Evolutionary conservation across 2,888 invertebrate species (phyloP).

Genomic region (Tholera decimalis): DNA sequence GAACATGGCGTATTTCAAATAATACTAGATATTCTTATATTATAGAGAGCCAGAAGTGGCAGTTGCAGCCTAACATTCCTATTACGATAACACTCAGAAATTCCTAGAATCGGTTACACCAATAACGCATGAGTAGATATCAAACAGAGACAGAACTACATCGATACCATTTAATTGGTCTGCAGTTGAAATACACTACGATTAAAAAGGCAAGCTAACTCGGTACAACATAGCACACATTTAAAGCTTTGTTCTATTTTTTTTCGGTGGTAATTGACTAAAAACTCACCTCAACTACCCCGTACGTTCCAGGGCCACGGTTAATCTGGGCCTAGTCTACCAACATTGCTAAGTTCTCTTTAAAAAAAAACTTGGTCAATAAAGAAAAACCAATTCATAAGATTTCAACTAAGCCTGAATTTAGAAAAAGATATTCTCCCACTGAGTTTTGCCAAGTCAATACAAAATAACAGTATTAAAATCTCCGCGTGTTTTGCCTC

Average conservation of each 20-base stretch:
- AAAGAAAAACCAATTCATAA: too few species aligned
- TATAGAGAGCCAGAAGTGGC: background rate
- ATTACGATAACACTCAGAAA: constrained; percentile 13
- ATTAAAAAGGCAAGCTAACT: too few species aligned
- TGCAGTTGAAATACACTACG: background rate
- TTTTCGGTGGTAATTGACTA: too few species aligned
- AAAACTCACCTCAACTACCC: too few species aligned
- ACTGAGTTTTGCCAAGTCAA: background rate
- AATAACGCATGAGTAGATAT: background rate
- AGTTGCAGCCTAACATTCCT: constrained; percentile 16
- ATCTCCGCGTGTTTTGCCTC: constrained; percentile 39
- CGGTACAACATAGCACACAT: too few species aligned
- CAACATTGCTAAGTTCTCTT: too few species aligned
- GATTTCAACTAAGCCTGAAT: background rate
- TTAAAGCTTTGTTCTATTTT: too few species aligned
- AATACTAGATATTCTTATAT: background rate
- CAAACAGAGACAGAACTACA: constrained; percentile 11
- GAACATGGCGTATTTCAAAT: too few species aligned
- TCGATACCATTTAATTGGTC: background rate
- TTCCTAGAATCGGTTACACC: constrained; percentile 22
- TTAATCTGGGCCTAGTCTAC: too few species aligned
- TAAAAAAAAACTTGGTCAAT: too few species aligned
- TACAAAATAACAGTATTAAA: constrained; percentile 17
- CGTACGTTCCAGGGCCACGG: too few species aligned
- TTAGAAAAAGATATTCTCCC: background rate